These are phyloP conservation scores for Paedocypris sp. DNA, from an alignment of 2,113 vertebrate species.

Conservation along the genomic window DNA sequence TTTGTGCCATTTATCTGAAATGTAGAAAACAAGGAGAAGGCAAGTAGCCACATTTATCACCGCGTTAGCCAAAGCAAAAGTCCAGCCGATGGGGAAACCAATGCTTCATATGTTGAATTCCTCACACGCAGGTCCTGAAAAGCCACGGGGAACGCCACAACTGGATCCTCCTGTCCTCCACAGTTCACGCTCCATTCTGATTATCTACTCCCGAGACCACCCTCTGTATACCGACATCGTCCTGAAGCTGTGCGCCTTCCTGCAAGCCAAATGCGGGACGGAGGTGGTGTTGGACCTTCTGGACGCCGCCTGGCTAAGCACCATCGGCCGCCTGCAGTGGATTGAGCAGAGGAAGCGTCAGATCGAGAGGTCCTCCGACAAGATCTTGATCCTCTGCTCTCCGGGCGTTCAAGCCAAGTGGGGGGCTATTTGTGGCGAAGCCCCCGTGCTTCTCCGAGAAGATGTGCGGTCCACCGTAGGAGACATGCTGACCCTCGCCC, in stretches of 20 bases:
- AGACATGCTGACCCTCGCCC: constrained; percentile 80
- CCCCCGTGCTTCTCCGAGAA: constrained; percentile 60
- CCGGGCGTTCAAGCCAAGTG: constrained; percentile 83
- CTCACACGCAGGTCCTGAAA: background rate
- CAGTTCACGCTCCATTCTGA: constrained; percentile 62
- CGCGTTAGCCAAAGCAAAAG: no score
- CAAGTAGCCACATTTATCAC: constrained; percentile 7
- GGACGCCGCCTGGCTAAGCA: constrained; percentile 66
- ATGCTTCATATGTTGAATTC: background rate
- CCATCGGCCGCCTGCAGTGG: constrained; percentile 75
- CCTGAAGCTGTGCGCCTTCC: constrained; percentile 80
- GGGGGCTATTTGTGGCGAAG: constrained; percentile 73
- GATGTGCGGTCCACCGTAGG: constrained; percentile 64
- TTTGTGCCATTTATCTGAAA: background rate
- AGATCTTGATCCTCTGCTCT: constrained; percentile 85
- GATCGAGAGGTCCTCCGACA: constrained; percentile 64
- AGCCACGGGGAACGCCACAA: rapidly evolving
- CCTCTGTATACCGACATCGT: constrained; percentile 77
- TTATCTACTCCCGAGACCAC: constrained; percentile 89
- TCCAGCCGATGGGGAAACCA: no score
- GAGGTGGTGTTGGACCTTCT: constrained; percentile 81
- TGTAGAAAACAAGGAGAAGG: background rate
- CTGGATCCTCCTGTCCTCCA: background rate
- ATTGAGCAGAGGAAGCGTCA: constrained; percentile 74
- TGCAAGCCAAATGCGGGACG: constrained; percentile 74